phyloP scores from a whole-genome alignment of 2,797 vertebrate species.

The Heteromormyrus szaboi region DNA sequence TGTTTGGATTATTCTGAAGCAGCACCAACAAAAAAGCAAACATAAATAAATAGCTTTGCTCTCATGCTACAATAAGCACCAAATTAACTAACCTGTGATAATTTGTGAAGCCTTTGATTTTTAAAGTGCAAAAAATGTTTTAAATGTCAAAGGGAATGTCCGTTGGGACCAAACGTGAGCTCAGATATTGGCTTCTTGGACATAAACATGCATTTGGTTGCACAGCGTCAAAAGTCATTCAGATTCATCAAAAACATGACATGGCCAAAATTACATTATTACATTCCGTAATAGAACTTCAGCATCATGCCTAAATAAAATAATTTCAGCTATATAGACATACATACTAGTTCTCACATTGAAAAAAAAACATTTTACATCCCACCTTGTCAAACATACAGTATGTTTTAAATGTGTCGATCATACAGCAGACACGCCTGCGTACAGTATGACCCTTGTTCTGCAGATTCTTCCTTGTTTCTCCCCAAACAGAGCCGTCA shows the following conservation, averaged over 20 bases:
- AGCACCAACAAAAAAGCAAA: background rate
- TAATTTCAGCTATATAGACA: background rate
- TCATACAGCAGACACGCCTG: background rate
- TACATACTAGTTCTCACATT: background rate
- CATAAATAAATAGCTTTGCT: background rate
- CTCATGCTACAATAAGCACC: background rate
- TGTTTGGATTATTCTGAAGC: background rate
- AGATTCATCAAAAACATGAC: background rate
- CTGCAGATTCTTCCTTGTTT: background rate
- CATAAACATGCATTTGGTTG: background rate
- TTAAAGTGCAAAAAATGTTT: background rate
- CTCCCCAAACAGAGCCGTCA: background rate
- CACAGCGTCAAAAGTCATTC: background rate
- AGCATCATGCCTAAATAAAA: background rate
- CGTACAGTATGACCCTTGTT: background rate
- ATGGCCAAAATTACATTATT: background rate
- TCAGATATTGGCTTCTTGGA: background rate
- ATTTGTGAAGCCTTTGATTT: background rate
- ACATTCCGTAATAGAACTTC: background rate
- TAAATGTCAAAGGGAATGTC: background rate
- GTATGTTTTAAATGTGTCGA: background rate
- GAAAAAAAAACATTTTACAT: background rate
- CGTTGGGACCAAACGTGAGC: background rate
- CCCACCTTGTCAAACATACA: background rate
- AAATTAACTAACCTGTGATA: background rate